Conservation (phyloP, 1,140 invertebrate species). For the Drosophila ambigua region DNA sequence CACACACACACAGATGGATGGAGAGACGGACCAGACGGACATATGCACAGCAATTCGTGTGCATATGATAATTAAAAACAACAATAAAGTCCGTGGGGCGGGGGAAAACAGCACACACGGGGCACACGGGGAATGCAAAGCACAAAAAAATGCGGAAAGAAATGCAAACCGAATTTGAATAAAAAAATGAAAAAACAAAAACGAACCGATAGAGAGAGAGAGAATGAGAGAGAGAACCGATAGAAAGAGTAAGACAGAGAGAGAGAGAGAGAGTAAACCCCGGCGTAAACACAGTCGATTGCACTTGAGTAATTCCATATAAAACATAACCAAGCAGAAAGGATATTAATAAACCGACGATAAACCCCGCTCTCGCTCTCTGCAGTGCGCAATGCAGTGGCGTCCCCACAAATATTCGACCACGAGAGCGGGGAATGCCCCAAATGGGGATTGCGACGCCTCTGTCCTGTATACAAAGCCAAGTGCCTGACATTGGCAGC, state of each 20-base stretch:
- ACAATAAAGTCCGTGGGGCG: conserved; percentile 35
- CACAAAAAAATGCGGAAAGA: conserved; percentile 33
- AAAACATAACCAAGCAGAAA: conserved; percentile 82
- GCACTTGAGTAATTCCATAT: conserved; percentile 83
- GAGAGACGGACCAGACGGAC: background rate
- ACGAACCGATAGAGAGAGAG: conserved; percentile 17
- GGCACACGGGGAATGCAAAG: too few relatives aligned
- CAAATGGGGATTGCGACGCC: conserved; percentile 8
- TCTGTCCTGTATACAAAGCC: conserved; percentile 15
- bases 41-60: conserved; percentile 45
- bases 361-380: conserved; percentile 51
- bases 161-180: conserved; percentile 32
- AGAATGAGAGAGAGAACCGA: conserved; percentile 26
- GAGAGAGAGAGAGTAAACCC: conserved; percentile 31
- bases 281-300: conserved; percentile 75
- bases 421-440: too few relatives aligned
- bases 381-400: too few relatives aligned
- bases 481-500: conserved; percentile 67
- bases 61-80: conserved; percentile 75
- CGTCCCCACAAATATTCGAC: too few relatives aligned
- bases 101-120: conserved; percentile 16
- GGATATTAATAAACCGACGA: conserved; percentile 83
- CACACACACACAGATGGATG: background rate
- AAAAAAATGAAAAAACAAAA: conserved; percentile 36
- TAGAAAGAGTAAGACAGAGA: conserved; percentile 21